These are phyloP conservation scores for Rhadina sibilatrix DNA, from an alignment of 2,113 vertebrate species.

Conservation along the genomic window DNA sequence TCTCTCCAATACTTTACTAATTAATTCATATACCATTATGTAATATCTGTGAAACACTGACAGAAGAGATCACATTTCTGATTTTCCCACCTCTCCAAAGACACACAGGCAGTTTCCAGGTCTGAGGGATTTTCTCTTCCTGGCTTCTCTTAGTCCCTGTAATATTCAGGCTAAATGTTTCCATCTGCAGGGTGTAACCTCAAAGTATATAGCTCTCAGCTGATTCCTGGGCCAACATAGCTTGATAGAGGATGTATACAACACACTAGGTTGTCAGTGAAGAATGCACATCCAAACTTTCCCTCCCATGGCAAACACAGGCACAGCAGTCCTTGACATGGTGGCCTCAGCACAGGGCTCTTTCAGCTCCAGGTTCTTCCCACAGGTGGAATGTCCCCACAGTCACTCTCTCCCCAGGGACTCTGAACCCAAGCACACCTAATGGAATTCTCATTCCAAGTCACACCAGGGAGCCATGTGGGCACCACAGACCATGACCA, in stretches of 20 bases:
- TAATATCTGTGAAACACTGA: not conserved
- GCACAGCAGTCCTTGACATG: not conserved
- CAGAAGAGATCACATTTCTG: not conserved
- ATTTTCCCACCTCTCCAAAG: not conserved
- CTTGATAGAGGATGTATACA: not conserved
- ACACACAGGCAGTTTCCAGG: not conserved
- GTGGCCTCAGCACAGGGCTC: not conserved
- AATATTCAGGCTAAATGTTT: not conserved
- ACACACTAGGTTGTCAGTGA: not conserved
- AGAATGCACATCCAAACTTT: not conserved
- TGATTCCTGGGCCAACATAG: not conserved
- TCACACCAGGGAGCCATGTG: accelerated
- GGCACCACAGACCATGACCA: not conserved
- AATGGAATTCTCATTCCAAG: not conserved
- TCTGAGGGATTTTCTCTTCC: not conserved
- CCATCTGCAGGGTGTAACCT: conserved; percentile 41
- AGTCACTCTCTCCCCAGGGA: not conserved
- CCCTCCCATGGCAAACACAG: not conserved
- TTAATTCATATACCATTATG: not conserved
- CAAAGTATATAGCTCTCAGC: not conserved
- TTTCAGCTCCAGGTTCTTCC: not conserved
- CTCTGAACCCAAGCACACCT: not conserved
- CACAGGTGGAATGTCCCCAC: not conserved
- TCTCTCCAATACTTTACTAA: not conserved
- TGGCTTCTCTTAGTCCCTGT: not conserved